These are phyloP conservation scores for Uropetala carovei DNA, from an alignment of 2,888 invertebrate genomes.

Conservation along the genomic window DNA sequence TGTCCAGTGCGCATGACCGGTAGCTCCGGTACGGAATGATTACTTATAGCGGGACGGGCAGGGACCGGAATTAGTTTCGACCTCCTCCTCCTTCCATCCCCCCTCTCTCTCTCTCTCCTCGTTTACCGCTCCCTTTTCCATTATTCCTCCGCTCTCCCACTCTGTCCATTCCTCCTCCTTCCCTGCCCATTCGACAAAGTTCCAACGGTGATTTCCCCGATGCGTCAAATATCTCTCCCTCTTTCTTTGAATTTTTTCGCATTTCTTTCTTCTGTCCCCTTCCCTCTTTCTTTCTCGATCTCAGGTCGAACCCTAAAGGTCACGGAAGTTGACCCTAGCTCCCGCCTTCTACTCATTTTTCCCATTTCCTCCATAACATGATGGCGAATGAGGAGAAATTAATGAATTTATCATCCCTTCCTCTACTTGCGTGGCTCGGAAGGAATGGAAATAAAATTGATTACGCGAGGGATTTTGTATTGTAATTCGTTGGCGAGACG, in stretches of 20 bases:
- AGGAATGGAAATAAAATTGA: no score
- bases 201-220: constrained; percentile 8
- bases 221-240: constrained; percentile 1
- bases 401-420: no score
- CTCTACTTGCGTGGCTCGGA: no score
- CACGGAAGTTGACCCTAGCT: neutral
- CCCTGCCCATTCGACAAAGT: no score
- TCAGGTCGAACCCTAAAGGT: neutral
- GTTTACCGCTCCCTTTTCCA: no score
- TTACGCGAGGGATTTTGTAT: no score
- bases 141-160: no score
- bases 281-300: neutral
- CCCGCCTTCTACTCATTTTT: neutral
- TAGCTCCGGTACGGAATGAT: constrained; percentile 5
- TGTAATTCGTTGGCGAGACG: no score
- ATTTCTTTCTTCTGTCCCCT: neutral
- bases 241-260: no score
- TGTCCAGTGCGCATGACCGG: constrained; percentile 13
- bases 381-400: no score
- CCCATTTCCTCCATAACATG: neutral
- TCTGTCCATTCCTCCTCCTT: no score
- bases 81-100: neutral
- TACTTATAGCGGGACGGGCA: neutral
- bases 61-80: constrained; percentile 13
- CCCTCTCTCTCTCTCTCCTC: neutral